Base-by-base conservation (phyloP, 2,888 invertebrate genomes). In the Tenthredo mesomela region DNA sequence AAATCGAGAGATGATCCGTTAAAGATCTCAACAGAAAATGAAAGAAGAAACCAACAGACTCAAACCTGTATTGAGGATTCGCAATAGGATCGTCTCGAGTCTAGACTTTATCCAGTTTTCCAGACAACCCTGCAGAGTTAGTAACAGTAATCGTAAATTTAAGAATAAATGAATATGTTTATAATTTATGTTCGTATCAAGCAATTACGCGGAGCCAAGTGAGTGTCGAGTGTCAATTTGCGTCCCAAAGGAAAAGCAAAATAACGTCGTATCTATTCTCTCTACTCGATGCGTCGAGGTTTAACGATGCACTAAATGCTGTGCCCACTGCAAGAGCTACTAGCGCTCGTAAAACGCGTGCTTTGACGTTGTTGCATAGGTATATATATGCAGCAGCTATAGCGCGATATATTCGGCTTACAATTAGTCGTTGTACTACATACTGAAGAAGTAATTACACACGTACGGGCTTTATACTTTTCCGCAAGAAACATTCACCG, bases 251-350 rank as follows among this genome's bases (percentile, higher is more conserved):
- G 70, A 43, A 43, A 29, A 82, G 43, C 21, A 70, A 82, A 82
- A 67, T 47, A 82, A 82, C 47, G 15, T 7, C 25, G 47, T 37
- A 82, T 82, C 82, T 70, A 82, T 82, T 67, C 67, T 82, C 82
- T 82, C 50, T 43, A 50, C 82, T 58, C 82, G 82, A 82, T 82
- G 82, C 47, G 67, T 67, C 47, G 82, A 65, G 33, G 82, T 65
- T 82, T 82, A 82, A 82, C 82, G 82, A 82, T 61, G 67, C 82
- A 82, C 67, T 82, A 67, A 82, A 67, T 82, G 82, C 80, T 33
- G 15, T 7, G n/a, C 33, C 47, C 47, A 43, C 47, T 47, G 58
- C 61, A 43, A 25, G 67, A 67, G 80, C 73, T 73, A 73, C 80
- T 61, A 37, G 43, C 77, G 50, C 47, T 80, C 58, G 61, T 80